phyloP scores from a whole-genome alignment of 2,113 vertebrate species.

The Aspiorhynchus laticeps region DNA sequence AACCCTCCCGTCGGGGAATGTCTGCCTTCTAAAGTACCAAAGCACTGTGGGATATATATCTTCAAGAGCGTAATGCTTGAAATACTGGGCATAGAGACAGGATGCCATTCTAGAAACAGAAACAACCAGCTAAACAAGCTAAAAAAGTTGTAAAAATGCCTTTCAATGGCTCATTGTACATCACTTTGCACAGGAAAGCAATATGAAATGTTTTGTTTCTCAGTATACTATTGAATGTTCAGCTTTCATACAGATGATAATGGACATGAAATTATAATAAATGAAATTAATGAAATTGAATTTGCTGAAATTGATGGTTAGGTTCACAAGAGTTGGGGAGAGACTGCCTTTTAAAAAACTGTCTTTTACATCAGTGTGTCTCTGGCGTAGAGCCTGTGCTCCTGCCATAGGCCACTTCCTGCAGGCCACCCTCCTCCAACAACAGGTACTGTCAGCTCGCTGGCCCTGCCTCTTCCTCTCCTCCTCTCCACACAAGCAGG shows the following conservation, averaged over 20 bases:
- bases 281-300: not conserved
- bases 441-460: slow-evolving; percentile 77
- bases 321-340: not conserved
- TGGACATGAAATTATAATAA: not conserved
- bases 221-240: not conserved
- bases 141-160: not conserved
- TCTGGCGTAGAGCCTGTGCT: slow-evolving; percentile 69
- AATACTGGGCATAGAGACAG: slow-evolving; percentile 27
- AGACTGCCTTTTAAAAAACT: slow-evolving; percentile 28
- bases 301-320: not conserved
- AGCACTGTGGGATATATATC: slow-evolving; percentile 32
- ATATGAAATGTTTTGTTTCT: not conserved
- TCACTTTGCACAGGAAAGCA: not conserved
- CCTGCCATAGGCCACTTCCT: slow-evolving; percentile 73
- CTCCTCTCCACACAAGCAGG: slow-evolving; percentile 71
- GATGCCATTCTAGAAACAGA: slow-evolving; percentile 31
- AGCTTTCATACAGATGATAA: not conserved
- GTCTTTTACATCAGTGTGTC: slow-evolving; percentile 69
- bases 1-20: slow-evolving; percentile 28
- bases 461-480: slow-evolving; percentile 65
- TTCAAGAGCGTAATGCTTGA: slow-evolving; percentile 9
- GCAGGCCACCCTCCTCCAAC: slow-evolving; percentile 71
- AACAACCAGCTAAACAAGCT: not conserved
- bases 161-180: not conserved
- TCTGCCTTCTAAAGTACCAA: slow-evolving; percentile 39